A percentile compares a stretch with the other conserved stretches of the same genome.
These are phyloP conservation scores for Volucella bombylans DNA, from an alignment of 2,888 invertebrate genomes.

Conservation along the genomic window DNA sequence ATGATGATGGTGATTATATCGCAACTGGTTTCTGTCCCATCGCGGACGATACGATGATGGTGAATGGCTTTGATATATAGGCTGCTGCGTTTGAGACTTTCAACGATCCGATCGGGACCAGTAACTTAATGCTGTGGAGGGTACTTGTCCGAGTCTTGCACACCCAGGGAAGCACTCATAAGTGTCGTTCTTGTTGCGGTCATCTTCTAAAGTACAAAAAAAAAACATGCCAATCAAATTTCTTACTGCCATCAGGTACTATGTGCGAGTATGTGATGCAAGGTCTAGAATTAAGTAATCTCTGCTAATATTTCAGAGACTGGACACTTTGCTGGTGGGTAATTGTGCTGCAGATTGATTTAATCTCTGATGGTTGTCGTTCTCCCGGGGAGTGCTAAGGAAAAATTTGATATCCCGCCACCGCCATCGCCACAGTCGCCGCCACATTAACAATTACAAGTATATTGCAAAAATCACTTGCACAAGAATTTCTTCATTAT, in stretches of 20 bases:
- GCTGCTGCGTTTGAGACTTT: slow-evolving; percentile 30
- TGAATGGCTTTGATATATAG: slow-evolving; percentile 62
- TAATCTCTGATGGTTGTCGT: slow-evolving; percentile 52
- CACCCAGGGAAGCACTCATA: slow-evolving; percentile 54
- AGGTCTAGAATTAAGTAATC: slow-evolving; percentile 72
- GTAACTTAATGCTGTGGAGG: slow-evolving; percentile 28
- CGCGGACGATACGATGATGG: slow-evolving; percentile 51
- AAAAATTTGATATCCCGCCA: slow-evolving; percentile 39
- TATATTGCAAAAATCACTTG: slow-evolving; percentile 67
- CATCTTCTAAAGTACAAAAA: slow-evolving; percentile 62
- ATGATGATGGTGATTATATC: slow-evolving; percentile 71
- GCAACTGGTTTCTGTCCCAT: slow-evolving; percentile 64
- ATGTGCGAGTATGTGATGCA: slow-evolving; percentile 32
- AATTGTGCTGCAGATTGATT: slow-evolving; percentile 70
- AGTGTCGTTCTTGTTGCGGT: slow-evolving; percentile 65
- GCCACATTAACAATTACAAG: slow-evolving; percentile 14
- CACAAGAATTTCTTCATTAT: slow-evolving; percentile 51
- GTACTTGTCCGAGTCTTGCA: slow-evolving; percentile 25
- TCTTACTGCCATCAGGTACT: slow-evolving; percentile 21
- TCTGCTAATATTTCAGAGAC: slow-evolving; percentile 70
- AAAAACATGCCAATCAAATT: slow-evolving; percentile 11
- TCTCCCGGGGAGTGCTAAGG: slow-evolving; percentile 46
- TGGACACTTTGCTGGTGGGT: slow-evolving; percentile 71
- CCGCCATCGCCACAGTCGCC: no score
- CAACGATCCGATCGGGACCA: slow-evolving; percentile 50